Evolutionary conservation across 2,888 invertebrate genomes (phyloP).

Genomic region (Vesta saturnalis): DNA sequence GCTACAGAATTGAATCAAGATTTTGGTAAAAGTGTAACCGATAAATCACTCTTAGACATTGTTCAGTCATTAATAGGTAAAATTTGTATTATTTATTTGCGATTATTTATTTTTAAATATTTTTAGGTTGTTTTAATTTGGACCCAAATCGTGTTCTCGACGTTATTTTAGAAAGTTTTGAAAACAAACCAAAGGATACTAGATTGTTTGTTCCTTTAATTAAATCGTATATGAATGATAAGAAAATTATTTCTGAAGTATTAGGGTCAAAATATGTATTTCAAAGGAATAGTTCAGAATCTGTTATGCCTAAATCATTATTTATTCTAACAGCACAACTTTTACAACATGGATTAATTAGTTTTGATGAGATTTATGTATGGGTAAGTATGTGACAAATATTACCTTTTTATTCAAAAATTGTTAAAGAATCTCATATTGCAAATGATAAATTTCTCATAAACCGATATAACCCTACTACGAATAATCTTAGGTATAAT

Average conservation of each 20-base stretch:
- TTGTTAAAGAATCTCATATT: no score
- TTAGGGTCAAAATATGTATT: conserved; percentile 90
- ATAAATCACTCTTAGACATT: conserved; percentile 81
- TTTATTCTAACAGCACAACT: conserved; percentile 91
- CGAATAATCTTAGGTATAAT: no score
- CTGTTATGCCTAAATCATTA: conserved; percentile 81
- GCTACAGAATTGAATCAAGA: conserved; percentile 93
- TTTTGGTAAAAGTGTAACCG: conserved; percentile 70
- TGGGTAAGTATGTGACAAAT: conserved; percentile 78
- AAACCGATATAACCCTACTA: no score
- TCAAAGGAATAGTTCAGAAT: conserved; percentile 72
- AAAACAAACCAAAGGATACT: conserved; percentile 82
- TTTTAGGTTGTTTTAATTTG: conserved; percentile 95
- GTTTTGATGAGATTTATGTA: conserved; percentile 87
- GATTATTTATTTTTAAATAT: conserved; percentile 10
- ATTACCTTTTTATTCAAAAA: no score
- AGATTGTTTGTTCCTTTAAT: conserved; percentile 87
- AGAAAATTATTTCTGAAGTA: conserved; percentile 90
- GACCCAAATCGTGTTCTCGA: conserved; percentile 98
- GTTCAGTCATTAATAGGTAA: conserved; percentile 94
- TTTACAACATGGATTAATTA: conserved; percentile 86
- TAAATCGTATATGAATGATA: conserved; percentile 88
- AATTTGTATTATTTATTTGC: neutral
- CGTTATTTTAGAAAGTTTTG: conserved; percentile 96
- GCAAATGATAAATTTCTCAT: no score